Evolutionary conservation across 2,113 vertebrate genomes (phyloP), one percentile per base, ranked within the genome.

Genomic region (Poicephalus meyeri): DNA sequence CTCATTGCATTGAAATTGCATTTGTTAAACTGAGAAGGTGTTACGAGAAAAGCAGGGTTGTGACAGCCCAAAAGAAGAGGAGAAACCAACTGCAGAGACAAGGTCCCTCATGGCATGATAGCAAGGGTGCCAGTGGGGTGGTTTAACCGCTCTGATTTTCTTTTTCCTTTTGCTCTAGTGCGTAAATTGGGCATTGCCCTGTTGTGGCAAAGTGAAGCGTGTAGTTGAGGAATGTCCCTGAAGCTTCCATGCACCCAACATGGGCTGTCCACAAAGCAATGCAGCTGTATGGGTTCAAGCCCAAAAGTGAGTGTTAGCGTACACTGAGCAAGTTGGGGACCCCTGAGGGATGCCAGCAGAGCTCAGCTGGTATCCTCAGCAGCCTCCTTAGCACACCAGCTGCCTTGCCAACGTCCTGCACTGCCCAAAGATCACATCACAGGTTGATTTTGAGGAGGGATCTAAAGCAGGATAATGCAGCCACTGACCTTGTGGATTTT

Each of bases 401-500:
- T 79, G 42, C 42, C 81, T 60, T 53, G 44, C 50, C 31, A 16
- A 7, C 5, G 9, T 52, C 81, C 66, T 1, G 1, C 3, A 1
- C 50, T 52, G 12, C 53, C 71, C 26, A 46, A 19, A 55, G 37
- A 4, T 76, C n/a, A 6, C 7, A 8, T 5, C 29, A 9, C 9
- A 10, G 23, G 7, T 17, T 72, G 71, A 13, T 83, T 93, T 74
- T 41, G 20, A 72, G 86, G 31, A 47, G 37, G 37, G 41, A 39
- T 41, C 16, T 77, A 46, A 89, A 58, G 70, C 41, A 42, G 41
- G 41, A 13, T 53, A 39, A 42, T 16, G 3, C 0, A 55, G 42
- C 5, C 29, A 16, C 42, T 93, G 94, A 94, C 89, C 81, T 95
- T 95, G 89, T 90, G 76, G 69, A 31, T 87, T 92, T 91, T 91